phyloP scores from a whole-genome alignment of 2,113 vertebrate species.

The Strigops habroptila region DNA sequence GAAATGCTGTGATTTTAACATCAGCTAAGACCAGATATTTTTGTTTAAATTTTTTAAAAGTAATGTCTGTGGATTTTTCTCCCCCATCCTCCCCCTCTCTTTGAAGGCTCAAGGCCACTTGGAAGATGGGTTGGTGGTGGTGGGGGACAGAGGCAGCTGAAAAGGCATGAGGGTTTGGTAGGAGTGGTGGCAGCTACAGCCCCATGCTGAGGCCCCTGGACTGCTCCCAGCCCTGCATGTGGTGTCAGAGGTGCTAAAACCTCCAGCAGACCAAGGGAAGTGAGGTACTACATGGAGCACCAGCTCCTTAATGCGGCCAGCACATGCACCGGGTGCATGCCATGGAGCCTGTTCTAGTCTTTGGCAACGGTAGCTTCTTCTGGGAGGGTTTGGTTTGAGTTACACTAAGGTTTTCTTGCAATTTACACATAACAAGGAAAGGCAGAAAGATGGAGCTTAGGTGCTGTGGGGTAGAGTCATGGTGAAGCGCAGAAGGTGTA shows the following conservation, averaged over 20 bases:
- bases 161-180: background rate
- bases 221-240: fast-evolving
- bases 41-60: constrained; percentile 43
- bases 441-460: background rate
- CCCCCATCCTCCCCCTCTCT: background rate
- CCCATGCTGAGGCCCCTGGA: fast-evolving
- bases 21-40: constrained; percentile 28
- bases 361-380: background rate
- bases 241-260: fast-evolving
- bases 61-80: background rate
- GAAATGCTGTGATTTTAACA: constrained; percentile 38
- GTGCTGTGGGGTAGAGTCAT: fast-evolving
- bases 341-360: background rate
- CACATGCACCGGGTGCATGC: fast-evolving
- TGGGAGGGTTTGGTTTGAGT: background rate
- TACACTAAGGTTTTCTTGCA: background rate
- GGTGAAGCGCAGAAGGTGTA: background rate
- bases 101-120: constrained; percentile 16
- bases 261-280: fast-evolving
- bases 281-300: fast-evolving
- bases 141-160: background rate
- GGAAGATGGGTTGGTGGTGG: fast-evolving
- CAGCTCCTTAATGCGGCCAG: background rate
- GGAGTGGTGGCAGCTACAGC: background rate
- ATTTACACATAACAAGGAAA: background rate